Evolutionary conservation across 2,113 vertebrate genomes (phyloP), one percentile per base, ranked within the genome.

Genomic region (Neotoma lepida): DNA sequence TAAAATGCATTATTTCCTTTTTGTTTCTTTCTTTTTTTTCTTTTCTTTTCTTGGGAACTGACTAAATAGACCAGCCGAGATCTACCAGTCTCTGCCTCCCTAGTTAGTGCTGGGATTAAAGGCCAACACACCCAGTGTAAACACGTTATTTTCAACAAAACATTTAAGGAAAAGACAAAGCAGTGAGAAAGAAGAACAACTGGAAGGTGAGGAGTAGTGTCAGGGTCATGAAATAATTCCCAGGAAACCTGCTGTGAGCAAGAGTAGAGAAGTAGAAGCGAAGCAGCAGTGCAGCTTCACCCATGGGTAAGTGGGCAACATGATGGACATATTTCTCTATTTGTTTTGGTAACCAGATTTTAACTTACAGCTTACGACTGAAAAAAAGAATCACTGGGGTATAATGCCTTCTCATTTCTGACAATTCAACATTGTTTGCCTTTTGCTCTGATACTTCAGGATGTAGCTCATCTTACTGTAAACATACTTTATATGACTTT

Each of bases 201-300:
- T 74, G 39, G 71, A 41, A 74, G 39, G 22, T 2, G 15, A 39
- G 3, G 41, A 70, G 39, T 28, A 18, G 39, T 24, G 33, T 68
- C 30, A 15, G 33, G 35, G 35, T 39, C 39, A 20, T 18, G 68
- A 70, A 35, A 20, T 20, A 20, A 70, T 39, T 70, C 68, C 39
- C 68, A 70, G 18, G 68, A 70, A 9, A n/a, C 30, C 18, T 1
- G 63, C 13, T 41, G 71, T 44, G 54, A 35, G 54, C 1, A 20
- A 56, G 1, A 9, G n/a, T 33, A 2, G 63, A 22, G 35, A 35
- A 4, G n/a, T 6, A 1, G 49, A 8, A 0, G 4, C 13, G 44
- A 15, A 13, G 28, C 17, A 0, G 0, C 1, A 10, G 0, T 6
- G 20, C 0, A 12, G 26, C 4, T 3, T n/a, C 12, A 10, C 44